phyloP scores from a whole-genome alignment of 2,797 vertebrate species.

The Florisuga fusca region DNA sequence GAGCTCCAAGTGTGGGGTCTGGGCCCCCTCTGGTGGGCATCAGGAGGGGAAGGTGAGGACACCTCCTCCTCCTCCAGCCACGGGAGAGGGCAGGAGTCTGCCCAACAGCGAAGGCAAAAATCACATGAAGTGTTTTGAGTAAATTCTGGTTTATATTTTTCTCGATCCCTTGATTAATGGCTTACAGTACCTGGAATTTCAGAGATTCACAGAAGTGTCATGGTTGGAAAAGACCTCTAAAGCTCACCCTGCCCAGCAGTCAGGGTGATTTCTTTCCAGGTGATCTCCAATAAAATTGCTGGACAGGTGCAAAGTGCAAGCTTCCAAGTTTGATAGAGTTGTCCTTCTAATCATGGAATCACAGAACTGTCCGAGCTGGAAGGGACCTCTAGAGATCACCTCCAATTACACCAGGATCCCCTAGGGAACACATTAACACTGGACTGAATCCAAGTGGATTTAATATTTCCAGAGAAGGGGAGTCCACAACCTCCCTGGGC shows the following conservation, averaged over 20 bases:
- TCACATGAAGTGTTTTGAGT: not conserved
- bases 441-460: too few relatives aligned
- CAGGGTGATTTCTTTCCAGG: not conserved
- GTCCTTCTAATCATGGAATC: too few relatives aligned
- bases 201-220: too few relatives aligned
- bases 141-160: not conserved
- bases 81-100: too few relatives aligned
- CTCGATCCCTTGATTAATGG: not conserved
- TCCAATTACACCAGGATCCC: too few relatives aligned
- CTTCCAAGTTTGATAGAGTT: not conserved
- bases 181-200: not conserved
- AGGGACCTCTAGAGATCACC: too few relatives aligned
- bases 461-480: too few relatives aligned
- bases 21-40: constrained; percentile 31
- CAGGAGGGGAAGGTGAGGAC: accelerated
- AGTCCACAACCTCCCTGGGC: too few relatives aligned
- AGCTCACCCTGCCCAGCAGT: too few relatives aligned
- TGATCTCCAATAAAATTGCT: not conserved
- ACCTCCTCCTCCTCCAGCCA: not conserved
- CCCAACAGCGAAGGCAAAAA: not conserved
- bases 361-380: too few relatives aligned
- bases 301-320: not conserved
- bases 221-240: too few relatives aligned
- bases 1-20: not conserved
- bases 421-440: too few relatives aligned